Percentiles rank a stretch among this genome's conserved stretches.
Evolutionary conservation across 53 echinoderm and acorn worm species (phyloP).

Genomic region (Glandiceps talaboti): DNA sequence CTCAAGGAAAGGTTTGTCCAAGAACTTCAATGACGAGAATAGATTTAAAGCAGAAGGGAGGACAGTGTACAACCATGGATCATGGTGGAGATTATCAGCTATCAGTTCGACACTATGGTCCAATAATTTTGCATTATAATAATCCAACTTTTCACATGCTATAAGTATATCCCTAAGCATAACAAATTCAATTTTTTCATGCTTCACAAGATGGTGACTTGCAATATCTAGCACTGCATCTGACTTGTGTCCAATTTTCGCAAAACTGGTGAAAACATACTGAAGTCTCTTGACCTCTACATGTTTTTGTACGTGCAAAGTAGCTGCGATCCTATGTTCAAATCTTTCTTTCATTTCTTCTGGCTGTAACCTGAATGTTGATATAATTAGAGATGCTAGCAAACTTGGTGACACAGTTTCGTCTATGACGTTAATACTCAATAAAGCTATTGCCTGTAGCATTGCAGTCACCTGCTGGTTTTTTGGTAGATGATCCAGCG

Average conservation of each 20-base stretch:
- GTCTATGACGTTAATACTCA: neutral
- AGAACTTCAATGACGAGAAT: neutral
- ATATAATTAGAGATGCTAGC: neutral
- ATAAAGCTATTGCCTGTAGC: slow-evolving; percentile 17
- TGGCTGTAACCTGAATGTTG: neutral
- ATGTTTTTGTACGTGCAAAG: neutral
- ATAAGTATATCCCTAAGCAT: neutral
- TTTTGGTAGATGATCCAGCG: slow-evolving; percentile 8
- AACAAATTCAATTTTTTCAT: neutral
- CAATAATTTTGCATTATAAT: no score
- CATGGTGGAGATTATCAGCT: neutral
- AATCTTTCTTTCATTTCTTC: neutral
- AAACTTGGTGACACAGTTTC: neutral
- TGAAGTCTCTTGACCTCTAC: neutral
- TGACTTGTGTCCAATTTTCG: neutral
- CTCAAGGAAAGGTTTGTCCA: neutral
- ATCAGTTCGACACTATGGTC: neutral
- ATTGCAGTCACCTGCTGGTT: slow-evolving; percentile 20
- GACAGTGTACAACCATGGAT: neutral
- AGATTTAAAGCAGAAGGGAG: neutral
- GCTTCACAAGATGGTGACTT: neutral
- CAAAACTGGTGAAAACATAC: neutral
- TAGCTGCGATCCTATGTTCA: neutral
- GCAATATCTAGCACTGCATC: neutral
- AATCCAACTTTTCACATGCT: neutral